Evolutionary conservation across 2,113 vertebrate species (phyloP).

Genomic region (Tetrao urogallus): DNA sequence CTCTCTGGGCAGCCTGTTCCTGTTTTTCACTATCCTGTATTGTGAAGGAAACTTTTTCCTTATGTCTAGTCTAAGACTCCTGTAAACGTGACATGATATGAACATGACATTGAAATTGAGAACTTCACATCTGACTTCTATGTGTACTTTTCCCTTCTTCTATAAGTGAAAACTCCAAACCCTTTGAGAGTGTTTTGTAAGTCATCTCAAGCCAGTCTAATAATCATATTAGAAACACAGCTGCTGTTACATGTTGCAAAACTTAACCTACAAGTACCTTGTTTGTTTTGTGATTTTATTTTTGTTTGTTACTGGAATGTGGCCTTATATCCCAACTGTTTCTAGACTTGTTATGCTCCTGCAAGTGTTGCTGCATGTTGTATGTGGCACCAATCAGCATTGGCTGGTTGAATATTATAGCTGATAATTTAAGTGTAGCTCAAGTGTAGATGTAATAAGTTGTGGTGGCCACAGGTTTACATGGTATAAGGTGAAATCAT

Average conservation of each 20-base stretch:
- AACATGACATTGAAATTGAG: not conserved
- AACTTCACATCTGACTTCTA: not conserved
- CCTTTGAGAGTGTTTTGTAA: not conserved
- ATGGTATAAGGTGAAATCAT: not conserved
- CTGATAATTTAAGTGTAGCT: not conserved
- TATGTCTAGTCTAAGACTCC: too few species aligned
- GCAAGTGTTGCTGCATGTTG: rapidly evolving
- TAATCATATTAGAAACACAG: not conserved
- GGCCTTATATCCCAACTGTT: not conserved
- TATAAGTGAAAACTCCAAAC: not conserved
- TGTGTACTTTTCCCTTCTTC: not conserved
- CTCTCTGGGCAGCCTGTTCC: too few species aligned
- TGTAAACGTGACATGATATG: not conserved
- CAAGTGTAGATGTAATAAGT: not conserved
- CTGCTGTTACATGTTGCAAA: not conserved
- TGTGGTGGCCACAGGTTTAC: not conserved
- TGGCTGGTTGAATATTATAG: not conserved
- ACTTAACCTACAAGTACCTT: too few species aligned
- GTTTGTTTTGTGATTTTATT: too few species aligned
- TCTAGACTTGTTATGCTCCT: not conserved
- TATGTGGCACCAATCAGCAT: not conserved
- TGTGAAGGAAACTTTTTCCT: too few species aligned
- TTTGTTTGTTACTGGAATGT: not conserved
- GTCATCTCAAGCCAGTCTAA: not conserved
- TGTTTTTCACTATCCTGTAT: too few species aligned